Percentiles rank a stretch among this genome's conserved stretches.
These are phyloP conservation scores for Drosophila yakuba DNA, from an alignment of 1,140 invertebrate genomes.

Conservation along the genomic window DNA sequence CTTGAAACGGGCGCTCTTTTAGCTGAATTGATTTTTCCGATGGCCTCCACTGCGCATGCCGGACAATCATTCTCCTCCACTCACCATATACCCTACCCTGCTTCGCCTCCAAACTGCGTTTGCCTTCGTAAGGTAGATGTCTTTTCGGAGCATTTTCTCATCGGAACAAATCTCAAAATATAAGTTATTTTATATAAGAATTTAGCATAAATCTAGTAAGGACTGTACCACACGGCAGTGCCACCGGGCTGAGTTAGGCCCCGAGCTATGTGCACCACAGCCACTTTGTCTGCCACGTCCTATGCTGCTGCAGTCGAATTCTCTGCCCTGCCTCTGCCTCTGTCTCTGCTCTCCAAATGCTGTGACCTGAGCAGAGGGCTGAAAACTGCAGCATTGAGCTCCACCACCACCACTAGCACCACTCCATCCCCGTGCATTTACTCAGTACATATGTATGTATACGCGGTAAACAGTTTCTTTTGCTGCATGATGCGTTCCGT, in stretches of 20 bases:
- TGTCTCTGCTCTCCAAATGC: constrained; percentile 35
- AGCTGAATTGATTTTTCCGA: constrained; percentile 83
- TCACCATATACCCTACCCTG: background rate
- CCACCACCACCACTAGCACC: background rate
- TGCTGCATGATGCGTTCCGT: constrained; percentile 56
- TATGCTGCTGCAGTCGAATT: constrained; percentile 35
- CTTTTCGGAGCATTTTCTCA: too few relatives aligned
- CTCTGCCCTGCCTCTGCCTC: constrained; percentile 46
- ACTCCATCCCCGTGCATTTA: background rate
- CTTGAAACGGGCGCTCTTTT: constrained; percentile 77
- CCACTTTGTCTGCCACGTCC: constrained; percentile 39
- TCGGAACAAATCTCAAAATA: too few relatives aligned
- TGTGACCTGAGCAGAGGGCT: constrained; percentile 50
- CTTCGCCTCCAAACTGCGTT: constrained; percentile 19
- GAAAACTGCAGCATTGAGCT: constrained; percentile 43
- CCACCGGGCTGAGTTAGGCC: constrained; percentile 23
- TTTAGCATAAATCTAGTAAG: background rate
- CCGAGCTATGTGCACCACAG: constrained; percentile 9
- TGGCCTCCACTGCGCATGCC: constrained; percentile 75
- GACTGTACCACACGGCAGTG: constrained; percentile 2
- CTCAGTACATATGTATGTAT: constrained; percentile 32
- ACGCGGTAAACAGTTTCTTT: constrained; percentile 1
- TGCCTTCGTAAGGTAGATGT: background rate
- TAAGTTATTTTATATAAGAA: background rate
- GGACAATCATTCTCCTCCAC: constrained; percentile 42